These are phyloP conservation scores for Tretioscincus oriximinensis DNA, from an alignment of 2,113 vertebrate genomes.

Conservation along the genomic window DNA sequence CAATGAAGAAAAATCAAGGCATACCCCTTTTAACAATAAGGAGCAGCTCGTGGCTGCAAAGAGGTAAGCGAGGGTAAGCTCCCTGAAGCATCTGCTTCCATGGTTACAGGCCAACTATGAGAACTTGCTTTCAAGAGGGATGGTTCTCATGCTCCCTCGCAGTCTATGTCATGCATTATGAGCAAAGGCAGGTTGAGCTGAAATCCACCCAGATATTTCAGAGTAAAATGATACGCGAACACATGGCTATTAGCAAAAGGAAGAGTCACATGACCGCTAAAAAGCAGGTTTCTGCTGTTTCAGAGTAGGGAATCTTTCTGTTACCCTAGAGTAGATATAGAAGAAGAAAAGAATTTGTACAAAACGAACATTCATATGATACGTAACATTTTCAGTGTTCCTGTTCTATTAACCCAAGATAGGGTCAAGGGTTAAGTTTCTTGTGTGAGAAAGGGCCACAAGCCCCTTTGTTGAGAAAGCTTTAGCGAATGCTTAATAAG, in stretches of 20 bases:
- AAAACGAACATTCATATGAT: constrained; percentile 58
- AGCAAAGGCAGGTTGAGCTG: constrained; percentile 84
- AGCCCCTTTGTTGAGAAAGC: constrained; percentile 74
- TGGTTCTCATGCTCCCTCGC: constrained; percentile 94
- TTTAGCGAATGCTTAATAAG: constrained; percentile 68
- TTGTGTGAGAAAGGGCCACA: constrained; percentile 60
- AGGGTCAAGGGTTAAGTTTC: constrained; percentile 85
- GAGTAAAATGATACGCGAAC: constrained; percentile 87
- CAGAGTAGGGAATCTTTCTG: constrained; percentile 63
- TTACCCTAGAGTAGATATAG: constrained; percentile 45
- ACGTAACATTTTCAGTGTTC: constrained; percentile 59
- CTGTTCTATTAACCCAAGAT: constrained; percentile 68
- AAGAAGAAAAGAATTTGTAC: constrained; percentile 49
- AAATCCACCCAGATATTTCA: constrained; percentile 86
- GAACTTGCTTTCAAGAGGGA: constrained; percentile 91
- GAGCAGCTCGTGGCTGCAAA: constrained; percentile 92
- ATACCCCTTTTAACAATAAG: constrained; percentile 88
- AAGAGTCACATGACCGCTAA: constrained; percentile 88
- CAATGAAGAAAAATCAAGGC: constrained; percentile 91
- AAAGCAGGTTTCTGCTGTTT: constrained; percentile 76
- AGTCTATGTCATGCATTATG: constrained; percentile 91
- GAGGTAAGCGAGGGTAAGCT: constrained; percentile 95
- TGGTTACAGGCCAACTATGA: constrained; percentile 97
- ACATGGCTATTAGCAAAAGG: constrained; percentile 80
- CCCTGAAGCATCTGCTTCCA: constrained; percentile 94